Percentiles rank a stretch among this genome's conserved stretches.
Conservation (phyloP, 1,140 invertebrate genomes). For the Drosophila ogumai region DNA sequence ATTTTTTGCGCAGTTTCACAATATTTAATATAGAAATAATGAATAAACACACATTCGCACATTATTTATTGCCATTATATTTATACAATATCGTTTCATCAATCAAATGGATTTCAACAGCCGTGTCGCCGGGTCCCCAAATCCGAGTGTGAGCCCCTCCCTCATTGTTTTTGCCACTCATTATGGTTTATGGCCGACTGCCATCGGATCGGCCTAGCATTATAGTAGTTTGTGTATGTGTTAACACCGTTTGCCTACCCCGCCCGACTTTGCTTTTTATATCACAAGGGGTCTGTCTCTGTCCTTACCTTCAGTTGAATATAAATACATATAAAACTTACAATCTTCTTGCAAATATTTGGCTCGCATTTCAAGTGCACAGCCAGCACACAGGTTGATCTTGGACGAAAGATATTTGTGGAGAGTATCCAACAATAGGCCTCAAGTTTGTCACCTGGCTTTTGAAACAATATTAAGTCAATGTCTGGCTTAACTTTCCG, state of each 20-base stretch:
- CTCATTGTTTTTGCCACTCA: constrained; percentile 33
- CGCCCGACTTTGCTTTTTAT: constrained; percentile 11
- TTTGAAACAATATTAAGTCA: neutral
- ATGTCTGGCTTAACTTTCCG: neutral
- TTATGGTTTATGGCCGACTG: constrained; percentile 50
- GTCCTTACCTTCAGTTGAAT: constrained; percentile 41
- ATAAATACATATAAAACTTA: constrained; percentile 24
- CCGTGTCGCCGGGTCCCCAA: constrained; percentile 25
- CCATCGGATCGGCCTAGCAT: constrained; percentile 56
- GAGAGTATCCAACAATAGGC: constrained; percentile 3
- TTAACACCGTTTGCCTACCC: constrained; percentile 45
- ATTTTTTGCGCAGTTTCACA: constrained; percentile 23
- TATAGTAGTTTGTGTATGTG: constrained; percentile 9
- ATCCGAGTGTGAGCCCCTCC: constrained; percentile 15
- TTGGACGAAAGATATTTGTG: constrained; percentile 23
- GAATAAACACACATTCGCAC: constrained; percentile 13
- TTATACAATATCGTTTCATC: constrained; percentile 69
- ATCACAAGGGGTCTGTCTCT: constrained; percentile 3
- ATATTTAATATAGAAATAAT: constrained; percentile 18
- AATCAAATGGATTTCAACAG: constrained; percentile 77
- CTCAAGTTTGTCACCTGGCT: neutral
- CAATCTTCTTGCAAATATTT: constrained; percentile 49
- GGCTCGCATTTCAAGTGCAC: constrained; percentile 31
- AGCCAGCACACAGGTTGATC: constrained; percentile 16
- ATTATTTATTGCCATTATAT: constrained; percentile 77